Percentiles rank a stretch among this genome's conserved stretches.
These are phyloP conservation scores for Diloba caeruleocephala DNA, from an alignment of 2,888 invertebrate genomes.

Conservation along the genomic window DNA sequence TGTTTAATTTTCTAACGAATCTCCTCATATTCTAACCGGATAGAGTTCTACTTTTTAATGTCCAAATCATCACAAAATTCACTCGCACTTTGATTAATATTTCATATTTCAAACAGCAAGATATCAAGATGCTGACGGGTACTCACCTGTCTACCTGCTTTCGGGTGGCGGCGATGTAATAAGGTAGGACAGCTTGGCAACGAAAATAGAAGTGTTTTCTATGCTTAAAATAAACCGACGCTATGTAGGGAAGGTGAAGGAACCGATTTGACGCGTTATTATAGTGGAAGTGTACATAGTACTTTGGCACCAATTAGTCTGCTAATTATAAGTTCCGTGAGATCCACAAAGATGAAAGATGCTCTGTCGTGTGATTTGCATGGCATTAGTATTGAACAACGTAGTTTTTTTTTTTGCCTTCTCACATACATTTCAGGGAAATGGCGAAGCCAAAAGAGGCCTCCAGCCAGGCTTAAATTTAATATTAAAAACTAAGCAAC, in stretches of 20 bases:
- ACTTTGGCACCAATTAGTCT: no score
- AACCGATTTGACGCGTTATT: conserved; percentile 28
- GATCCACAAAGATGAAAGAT: no score
- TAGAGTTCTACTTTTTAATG: neutral
- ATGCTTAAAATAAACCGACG: conserved; percentile 43
- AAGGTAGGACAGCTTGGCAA: conserved; percentile 46
- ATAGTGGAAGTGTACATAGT: conserved; percentile 1
- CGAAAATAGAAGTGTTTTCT: conserved; percentile 47
- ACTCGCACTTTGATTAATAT: conserved; percentile 11
- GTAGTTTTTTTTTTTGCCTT: no score
- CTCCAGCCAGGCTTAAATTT: no score
- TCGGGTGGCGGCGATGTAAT: conserved; percentile 50
- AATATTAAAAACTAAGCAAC: no score
- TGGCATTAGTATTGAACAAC: no score
- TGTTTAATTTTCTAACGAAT: no score
- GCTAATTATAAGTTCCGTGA: no score
- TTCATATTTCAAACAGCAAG: conserved; percentile 11
- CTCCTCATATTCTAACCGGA: no score
- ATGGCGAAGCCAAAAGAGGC: no score
- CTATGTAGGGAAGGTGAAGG: conserved; percentile 31
- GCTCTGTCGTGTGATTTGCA: no score
- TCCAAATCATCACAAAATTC: neutral
- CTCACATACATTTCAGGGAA: no score
- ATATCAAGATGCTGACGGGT: conserved; percentile 19
- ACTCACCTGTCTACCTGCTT: conserved; percentile 56